Percentiles rank a stretch among this genome's conserved stretches.
Conservation (phyloP, 2,888 invertebrate genomes). For the Pristionchus maxplancki region DNA sequence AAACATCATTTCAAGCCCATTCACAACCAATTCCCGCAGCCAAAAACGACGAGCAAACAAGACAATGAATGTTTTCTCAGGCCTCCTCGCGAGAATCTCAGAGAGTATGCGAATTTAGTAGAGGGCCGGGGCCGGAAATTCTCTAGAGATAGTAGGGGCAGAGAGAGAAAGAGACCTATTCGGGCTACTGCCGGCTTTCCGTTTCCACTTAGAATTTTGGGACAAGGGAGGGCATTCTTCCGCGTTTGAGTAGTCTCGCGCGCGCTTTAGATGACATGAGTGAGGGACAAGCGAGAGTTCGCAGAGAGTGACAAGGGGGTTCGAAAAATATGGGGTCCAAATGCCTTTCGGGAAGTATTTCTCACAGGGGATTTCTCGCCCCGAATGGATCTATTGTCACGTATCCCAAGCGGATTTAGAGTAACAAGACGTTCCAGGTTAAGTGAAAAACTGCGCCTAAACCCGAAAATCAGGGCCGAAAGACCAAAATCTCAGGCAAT, state of each 20-base stretch:
- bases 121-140: neutral
- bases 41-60: neutral
- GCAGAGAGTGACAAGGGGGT: no score
- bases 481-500: neutral
- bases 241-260: neutral
- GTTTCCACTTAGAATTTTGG: constrained; percentile 33
- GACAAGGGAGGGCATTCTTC: neutral
- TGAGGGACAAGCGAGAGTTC: no score
- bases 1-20: neutral
- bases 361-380: no score
- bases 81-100: neutral
- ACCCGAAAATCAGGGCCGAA: neutral
- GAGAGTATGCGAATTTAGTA: neutral
- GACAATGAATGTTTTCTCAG: constrained; percentile 12
- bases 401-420: neutral
- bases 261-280: neutral
- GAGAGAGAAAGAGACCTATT: neutral
- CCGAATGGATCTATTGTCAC: no score
- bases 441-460: no score
- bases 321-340: neutral
- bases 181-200: neutral
- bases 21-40: neutral
- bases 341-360: neutral
- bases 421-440: neutral
- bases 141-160: neutral